Conservation (phyloP, 1,140 invertebrate species). For the Anoplolepis gracilipes region DNA sequence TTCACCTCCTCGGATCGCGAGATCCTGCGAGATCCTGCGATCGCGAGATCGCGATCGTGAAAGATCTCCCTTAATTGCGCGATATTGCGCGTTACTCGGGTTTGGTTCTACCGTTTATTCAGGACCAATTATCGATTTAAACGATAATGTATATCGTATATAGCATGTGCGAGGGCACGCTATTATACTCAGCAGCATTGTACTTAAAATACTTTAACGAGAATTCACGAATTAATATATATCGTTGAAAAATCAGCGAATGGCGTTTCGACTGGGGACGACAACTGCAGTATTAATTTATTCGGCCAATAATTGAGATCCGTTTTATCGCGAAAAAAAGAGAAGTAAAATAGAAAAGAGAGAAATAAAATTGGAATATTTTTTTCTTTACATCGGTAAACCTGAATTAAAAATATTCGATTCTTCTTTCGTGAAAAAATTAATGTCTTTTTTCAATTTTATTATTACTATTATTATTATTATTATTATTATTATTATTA, state of each 20-base stretch:
- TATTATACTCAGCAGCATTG: conserved; percentile 75
- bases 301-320: background rate
- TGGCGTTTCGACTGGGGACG: conserved; percentile 64
- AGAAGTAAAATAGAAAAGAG: background rate
- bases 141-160: conserved; percentile 69
- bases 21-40: conserved; percentile 5
- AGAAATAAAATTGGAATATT: background rate
- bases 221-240: conserved; percentile 45
- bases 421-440: background rate
- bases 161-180: conserved; percentile 71
- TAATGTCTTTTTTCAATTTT: background rate
- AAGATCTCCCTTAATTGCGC: background rate
- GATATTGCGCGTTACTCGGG: conserved; percentile 40
- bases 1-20: background rate
- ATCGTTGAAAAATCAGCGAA: conserved; percentile 47
- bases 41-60: background rate
- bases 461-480: no score
- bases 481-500: conserved; percentile 49
- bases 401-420: background rate
- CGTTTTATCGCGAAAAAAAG: background rate
- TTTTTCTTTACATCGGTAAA: background rate
- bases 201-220: conserved; percentile 72
- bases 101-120: conserved; percentile 77
- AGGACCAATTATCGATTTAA: conserved; percentile 75
- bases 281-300: background rate